phyloP scores from a whole-genome alignment of 2,888 invertebrate species.

The Polymixis lichenea region DNA sequence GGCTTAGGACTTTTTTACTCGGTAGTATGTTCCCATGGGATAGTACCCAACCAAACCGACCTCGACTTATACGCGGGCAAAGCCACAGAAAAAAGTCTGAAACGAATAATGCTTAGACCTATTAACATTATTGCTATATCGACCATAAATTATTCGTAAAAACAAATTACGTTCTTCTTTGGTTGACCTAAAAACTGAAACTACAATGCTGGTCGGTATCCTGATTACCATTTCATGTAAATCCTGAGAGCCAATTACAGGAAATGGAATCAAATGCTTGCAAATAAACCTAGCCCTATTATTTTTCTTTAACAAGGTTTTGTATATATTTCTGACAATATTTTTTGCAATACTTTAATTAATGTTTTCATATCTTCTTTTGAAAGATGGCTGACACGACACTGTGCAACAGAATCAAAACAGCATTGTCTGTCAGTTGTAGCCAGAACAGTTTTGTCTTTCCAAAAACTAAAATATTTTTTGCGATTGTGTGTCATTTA shows the following conservation, averaged over 20 bases:
- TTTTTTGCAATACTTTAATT: background rate
- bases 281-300: background rate
- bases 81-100: background rate
- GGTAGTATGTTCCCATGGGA: background rate
- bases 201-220: slow-evolving; percentile 7
- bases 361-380: background rate
- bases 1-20: background rate
- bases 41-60: background rate
- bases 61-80: background rate
- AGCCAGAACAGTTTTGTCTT: background rate
- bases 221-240: slow-evolving; percentile 53
- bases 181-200: slow-evolving; percentile 10
- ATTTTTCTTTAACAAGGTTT: slow-evolving; percentile 9
- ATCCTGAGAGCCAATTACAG: slow-evolving; percentile 50
- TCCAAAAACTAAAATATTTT: too few relatives aligned
- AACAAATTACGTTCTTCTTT: slow-evolving; percentile 16
- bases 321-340: background rate
- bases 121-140: background rate
- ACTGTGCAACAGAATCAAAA: background rate
- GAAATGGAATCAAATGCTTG: slow-evolving; percentile 8
- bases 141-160: slow-evolving; percentile 4
- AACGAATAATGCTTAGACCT: too few relatives aligned
- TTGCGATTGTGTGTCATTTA: too few relatives aligned
- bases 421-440: background rate
- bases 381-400: background rate